Conservation (phyloP, 2,888 invertebrate species). For the Lacanobia wlatinum region DNA sequence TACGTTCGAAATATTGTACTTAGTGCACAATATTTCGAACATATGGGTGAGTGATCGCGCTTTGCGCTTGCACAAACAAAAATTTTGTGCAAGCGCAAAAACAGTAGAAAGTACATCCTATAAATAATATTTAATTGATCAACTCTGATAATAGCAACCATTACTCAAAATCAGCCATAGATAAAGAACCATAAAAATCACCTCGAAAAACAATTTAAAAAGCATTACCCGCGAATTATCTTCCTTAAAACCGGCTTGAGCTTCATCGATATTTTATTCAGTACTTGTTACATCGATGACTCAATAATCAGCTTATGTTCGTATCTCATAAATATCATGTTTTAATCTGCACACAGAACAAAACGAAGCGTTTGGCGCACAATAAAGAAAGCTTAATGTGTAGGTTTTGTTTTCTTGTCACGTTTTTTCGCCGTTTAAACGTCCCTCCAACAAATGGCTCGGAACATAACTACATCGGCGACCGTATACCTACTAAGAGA, state of each 20-base stretch:
- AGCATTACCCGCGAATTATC: slow-evolving; percentile 39
- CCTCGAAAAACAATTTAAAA: slow-evolving; percentile 35
- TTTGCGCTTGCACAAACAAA: too few relatives aligned
- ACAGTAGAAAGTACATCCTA: not conserved
- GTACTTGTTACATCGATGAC: slow-evolving; percentile 38
- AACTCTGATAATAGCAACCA: not conserved
- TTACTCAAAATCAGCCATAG: slow-evolving; percentile 25
- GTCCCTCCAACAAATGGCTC: slow-evolving; percentile 84
- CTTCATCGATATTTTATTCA: slow-evolving; percentile 52
- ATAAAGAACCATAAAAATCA: slow-evolving; percentile 21
- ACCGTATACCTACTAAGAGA: slow-evolving; percentile 73
- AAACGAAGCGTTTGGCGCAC: slow-evolving; percentile 78
- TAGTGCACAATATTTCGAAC: not conserved
- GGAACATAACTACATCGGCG: slow-evolving; percentile 83
- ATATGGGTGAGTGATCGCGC: not conserved
- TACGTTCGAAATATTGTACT: too few relatives aligned
- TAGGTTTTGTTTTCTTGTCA: slow-evolving; percentile 86
- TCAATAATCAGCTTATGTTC: slow-evolving; percentile 66
- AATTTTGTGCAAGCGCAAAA: not conserved
- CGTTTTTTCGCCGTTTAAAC: slow-evolving; percentile 87
- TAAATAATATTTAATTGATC: not conserved
- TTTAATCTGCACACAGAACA: slow-evolving; percentile 84
- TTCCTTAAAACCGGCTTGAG: slow-evolving; percentile 29
- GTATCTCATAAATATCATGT: slow-evolving; percentile 79
- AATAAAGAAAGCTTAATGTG: slow-evolving; percentile 86